Evolutionary conservation across 2,113 vertebrate species (phyloP), one percentile per base, ranked within the genome.

Genomic region (Spea bombifrons): DNA sequence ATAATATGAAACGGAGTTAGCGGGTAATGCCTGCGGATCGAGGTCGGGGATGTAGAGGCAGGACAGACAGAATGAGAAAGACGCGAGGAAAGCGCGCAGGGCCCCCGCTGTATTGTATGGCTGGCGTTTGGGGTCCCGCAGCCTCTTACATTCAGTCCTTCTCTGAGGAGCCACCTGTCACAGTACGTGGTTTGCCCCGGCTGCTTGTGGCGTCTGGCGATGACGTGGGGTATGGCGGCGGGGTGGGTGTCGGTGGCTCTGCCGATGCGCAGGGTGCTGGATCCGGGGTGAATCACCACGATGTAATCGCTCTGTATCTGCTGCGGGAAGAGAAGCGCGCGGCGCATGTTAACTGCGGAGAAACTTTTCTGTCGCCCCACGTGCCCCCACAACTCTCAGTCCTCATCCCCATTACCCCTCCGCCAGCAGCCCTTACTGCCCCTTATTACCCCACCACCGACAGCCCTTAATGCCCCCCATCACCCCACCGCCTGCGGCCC

Each of bases 231-330:
- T 45, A 99, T 77, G 6, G 86, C 88, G 61, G 91, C 85, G 3
- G 97, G 97, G 4, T 96, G 90, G 0, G 92, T 98, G 85, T 98
- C 97, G 9, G 97, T 97, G 53, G 96, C 96, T 86, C 97, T 89
- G 3, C 97, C 97, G 15, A 98, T 90, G 53, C 95, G 91, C 61
- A 99, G 88, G 0, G 92, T 94, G 64, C 88, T 93, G 0, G 97
- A 99, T 48, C 97, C 97, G 0, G 97, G 95, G 83, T 97, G 94
- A 80, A 99, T 95, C 80, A 98, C 96, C 7, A 98, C 88, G 2
- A 99, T 90, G 81, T 97, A 97, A 85, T 96, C 97, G 87, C 94
- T 97, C 84, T 98, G 97, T 63, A 98, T 98, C 94, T 97, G 96
- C 97, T 99, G 88, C 59, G 84, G 0, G 16, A 65, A 8, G 48